Base-by-base conservation (phyloP, 2,113 vertebrate genomes). In the Sinocyclocheilus maitianheensis region DNA sequence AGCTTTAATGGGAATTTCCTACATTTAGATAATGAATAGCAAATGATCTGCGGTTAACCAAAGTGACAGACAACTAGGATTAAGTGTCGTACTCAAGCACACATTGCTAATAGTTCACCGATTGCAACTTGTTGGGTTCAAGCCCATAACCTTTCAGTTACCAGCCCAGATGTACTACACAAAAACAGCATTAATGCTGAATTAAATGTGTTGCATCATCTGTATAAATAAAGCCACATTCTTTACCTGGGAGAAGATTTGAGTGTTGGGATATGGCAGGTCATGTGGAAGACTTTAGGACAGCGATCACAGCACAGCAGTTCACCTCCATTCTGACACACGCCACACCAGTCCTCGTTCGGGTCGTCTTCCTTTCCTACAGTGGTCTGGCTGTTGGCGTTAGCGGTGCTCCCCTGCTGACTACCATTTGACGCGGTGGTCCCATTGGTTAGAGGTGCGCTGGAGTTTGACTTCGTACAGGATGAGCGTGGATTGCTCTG, bases 261-360 rank as follows among this genome's bases (percentile, higher is more conserved):
- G n/a, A 97, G 96, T 0, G 96, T 97, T 9, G 98, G 98, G 77
- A 99, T 97, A 11, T 99, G 98, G 88, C 98, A 99, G 89, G 97
- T 98, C 90, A 99, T 97, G 93, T 99, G 98, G 92, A 99, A 99
- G 88, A 99, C 98, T 93, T 99, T 99, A 11, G 98, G 98, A 91
- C 98, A 99, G 91, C 95, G 97, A 90, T 99, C 98, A 87, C 98
- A 99, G 91, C 98, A 99, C 13, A 99, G 91, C 5, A 99, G 95
- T 86, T 99, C 97, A 14, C 98, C 98, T 74, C 98, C 98, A 0
- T 99, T 99, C 90, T 97, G 98, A 93, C 98, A 99, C 77, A 99
- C 98, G 0, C 97, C 98, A 82, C 98, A 99, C 98, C 98, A 99
- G 93, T 99, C 98, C 91, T 99, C 98, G 76, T 99, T 99, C 1